Conservation (phyloP, 1,140 invertebrate genomes). For the Calycopis cecrops region DNA sequence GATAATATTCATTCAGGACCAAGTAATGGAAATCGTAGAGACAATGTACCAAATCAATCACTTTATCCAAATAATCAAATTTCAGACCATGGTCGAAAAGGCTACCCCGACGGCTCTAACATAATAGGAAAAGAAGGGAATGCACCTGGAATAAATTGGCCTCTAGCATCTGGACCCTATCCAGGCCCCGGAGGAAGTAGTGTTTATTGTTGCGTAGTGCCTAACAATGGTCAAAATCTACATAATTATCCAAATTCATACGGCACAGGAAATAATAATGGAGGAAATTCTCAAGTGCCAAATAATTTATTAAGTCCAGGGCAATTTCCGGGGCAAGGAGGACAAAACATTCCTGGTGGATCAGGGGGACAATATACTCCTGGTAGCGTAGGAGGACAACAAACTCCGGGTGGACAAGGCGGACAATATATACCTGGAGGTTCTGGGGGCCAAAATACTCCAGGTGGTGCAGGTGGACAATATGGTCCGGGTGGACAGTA, state of each 20-base stretch:
- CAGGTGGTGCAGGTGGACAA: constrained; percentile 4
- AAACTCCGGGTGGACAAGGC: constrained; percentile 9
- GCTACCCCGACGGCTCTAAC: no score
- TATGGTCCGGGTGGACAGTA: constrained; percentile 14
- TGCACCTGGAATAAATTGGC: constrained; percentile 22
- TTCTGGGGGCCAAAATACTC: constrained; percentile 17
- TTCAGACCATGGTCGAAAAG: no score
- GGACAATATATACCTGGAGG: constrained; percentile 12
- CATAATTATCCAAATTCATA: no score
- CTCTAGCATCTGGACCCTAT: constrained; percentile 28
- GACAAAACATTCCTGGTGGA: constrained; percentile 9
- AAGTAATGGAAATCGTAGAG: no score
- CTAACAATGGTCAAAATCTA: constrained; percentile 12
- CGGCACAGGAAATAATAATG: no score
- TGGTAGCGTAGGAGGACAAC: constrained; percentile 14
- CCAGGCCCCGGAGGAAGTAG: constrained; percentile 28
- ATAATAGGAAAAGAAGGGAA: no score
- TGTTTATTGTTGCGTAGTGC: constrained; percentile 39
- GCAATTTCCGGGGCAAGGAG: constrained; percentile 1
- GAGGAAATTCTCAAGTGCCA: no score
- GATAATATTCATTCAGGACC: no score
- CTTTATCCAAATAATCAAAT: no score
- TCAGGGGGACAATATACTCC: constrained; percentile 18
- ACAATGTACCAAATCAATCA: no score
- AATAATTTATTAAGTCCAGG: constrained; percentile 9